These are phyloP conservation scores for Epinotia demarniana DNA, from an alignment of 2,888 invertebrate species.

Conservation along the genomic window DNA sequence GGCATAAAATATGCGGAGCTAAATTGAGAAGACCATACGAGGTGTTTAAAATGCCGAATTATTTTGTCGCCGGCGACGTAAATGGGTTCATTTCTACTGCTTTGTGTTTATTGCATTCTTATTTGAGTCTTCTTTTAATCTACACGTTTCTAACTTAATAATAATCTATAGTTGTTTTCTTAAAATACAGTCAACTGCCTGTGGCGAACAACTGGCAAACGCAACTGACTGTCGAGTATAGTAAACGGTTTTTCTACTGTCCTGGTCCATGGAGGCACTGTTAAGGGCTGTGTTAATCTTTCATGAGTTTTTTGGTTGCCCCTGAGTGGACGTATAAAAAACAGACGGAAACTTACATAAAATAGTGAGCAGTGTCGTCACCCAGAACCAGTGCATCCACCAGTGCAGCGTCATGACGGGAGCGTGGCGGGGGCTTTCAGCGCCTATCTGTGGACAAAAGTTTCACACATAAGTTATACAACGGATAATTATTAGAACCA, in stretches of 20 bases:
- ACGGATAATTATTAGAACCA: background rate
- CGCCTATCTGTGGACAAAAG: slow-evolving; percentile 61
- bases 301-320: background rate
- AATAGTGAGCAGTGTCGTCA: slow-evolving; percentile 85
- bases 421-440: slow-evolving; percentile 58
- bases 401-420: slow-evolving; percentile 92
- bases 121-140: background rate
- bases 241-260: background rate
- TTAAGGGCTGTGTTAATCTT: background rate
- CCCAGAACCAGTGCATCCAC: slow-evolving; percentile 97
- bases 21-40: slow-evolving; percentile 31
- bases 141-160: background rate
- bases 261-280: background rate
- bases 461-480: background rate
- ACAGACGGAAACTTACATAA: slow-evolving; percentile 62
- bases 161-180: too few relatives aligned
- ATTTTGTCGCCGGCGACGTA: background rate
- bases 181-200: background rate
- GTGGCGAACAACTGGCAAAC: background rate
- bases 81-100: slow-evolving; percentile 18
- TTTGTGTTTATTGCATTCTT: background rate
- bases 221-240: background rate
- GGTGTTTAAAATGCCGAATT: slow-evolving; percentile 29
- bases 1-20: slow-evolving; percentile 35
- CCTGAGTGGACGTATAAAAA: too few relatives aligned